Evolutionary conservation across 1,140 invertebrate genomes (phyloP).

Genomic region (Globodera rostochiensis): DNA sequence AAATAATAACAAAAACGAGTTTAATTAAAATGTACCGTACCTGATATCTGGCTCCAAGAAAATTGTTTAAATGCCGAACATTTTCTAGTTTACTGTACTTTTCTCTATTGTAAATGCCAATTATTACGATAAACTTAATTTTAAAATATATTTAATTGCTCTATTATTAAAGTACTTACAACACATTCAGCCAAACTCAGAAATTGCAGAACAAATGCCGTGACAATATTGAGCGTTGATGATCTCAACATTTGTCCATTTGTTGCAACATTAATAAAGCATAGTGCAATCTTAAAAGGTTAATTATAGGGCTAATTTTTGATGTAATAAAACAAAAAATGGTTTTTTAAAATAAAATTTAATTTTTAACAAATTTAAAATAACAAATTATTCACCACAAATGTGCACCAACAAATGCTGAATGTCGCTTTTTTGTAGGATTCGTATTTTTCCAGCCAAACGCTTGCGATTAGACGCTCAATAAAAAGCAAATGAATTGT

Average conservation of each 20-base stretch:
- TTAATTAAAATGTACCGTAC: neutral
- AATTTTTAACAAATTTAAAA: too few relatives aligned
- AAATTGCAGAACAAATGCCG: neutral
- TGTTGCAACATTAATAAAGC: neutral
- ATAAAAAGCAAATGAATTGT: neutral
- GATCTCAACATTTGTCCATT: neutral
- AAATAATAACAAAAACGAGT: too few relatives aligned
- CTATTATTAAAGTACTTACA: neutral
- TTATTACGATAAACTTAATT: constrained; percentile 1
- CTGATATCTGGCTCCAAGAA: constrained; percentile 1
- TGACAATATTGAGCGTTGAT: constrained; percentile 4
- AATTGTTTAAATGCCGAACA: neutral
- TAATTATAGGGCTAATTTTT: too few relatives aligned
- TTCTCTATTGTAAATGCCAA: constrained; percentile 7
- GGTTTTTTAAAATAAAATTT: too few relatives aligned
- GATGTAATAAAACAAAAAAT: too few relatives aligned
- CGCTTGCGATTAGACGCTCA: constrained; percentile 3
- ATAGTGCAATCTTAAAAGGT: neutral
- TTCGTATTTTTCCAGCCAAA: constrained; percentile 7
- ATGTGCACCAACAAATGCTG: neutral
- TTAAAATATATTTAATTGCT: neutral
- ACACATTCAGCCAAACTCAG: constrained; percentile 5
- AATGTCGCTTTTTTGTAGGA: neutral
- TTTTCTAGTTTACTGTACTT: constrained; percentile 1
- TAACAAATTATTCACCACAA: neutral